These are phyloP conservation scores for Neopelma chrysocephalum DNA, from an alignment of 2,797 vertebrate genomes.

Conservation along the genomic window DNA sequence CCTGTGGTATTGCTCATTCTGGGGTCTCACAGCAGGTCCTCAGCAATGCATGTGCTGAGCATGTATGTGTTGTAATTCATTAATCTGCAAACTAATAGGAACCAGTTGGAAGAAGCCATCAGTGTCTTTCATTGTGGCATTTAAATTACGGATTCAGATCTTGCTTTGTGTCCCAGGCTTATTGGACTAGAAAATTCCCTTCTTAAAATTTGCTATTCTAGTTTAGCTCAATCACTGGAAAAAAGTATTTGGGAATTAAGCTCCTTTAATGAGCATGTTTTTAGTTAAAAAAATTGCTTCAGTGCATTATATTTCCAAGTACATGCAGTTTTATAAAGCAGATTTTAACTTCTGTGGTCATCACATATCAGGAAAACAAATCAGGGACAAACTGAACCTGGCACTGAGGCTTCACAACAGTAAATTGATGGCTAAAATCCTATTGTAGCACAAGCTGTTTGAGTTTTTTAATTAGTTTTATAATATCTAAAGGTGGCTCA, in stretches of 20 bases:
- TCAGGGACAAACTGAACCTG: not conserved
- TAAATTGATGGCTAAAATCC: not conserved
- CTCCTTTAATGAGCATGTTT: not conserved
- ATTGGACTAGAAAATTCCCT: constrained; percentile 20
- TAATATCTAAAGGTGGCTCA: not conserved
- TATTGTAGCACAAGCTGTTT: not conserved
- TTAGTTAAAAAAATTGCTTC: not conserved
- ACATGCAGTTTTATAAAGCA: not conserved
- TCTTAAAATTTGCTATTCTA: constrained; percentile 7
- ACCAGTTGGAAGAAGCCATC: constrained; percentile 47
- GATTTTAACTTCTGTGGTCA: not conserved
- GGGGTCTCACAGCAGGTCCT: constrained; percentile 31
- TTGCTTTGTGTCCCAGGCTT: not conserved
- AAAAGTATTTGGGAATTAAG: constrained; percentile 30
- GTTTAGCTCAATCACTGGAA: not conserved
- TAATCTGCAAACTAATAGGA: constrained; percentile 39
- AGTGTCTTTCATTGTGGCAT: constrained; percentile 9
- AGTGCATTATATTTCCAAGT: not conserved
- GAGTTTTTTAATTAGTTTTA: not conserved
- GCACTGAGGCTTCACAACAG: not conserved
- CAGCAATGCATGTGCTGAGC: constrained; percentile 26
- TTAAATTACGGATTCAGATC: not conserved
- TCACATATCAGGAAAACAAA: not conserved
- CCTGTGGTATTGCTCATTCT: constrained; percentile 15
- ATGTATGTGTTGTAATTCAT: constrained; percentile 53